phyloP scores from a whole-genome alignment of 1,140 invertebrate genomes.

The Acarapis woodi region DNA sequence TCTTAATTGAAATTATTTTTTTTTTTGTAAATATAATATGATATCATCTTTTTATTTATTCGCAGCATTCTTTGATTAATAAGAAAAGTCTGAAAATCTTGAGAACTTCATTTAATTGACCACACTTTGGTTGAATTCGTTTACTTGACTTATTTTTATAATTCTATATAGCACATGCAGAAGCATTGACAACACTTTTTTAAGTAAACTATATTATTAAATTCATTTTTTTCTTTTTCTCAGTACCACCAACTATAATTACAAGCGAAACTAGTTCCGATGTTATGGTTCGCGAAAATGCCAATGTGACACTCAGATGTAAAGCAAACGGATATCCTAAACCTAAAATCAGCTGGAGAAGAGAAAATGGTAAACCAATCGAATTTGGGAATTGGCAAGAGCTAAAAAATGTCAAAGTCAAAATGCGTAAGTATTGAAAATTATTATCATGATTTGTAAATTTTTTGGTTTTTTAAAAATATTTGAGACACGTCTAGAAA shows the following conservation, averaged over 20 bases:
- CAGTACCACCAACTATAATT: conserved; percentile 71
- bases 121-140: too few species aligned
- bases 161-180: too few species aligned
- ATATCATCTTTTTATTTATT: too few species aligned
- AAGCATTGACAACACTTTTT: neutral
- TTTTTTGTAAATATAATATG: too few species aligned
- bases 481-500: too few species aligned
- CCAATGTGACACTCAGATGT: conserved; percentile 57
- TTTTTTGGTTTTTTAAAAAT: too few species aligned
- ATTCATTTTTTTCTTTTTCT: too few species aligned
- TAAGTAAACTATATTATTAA: neutral
- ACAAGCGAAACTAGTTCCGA: conserved; percentile 49
- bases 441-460: too few species aligned
- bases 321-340: conserved; percentile 60
- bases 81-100: neutral
- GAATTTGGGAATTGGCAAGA: conserved; percentile 14
- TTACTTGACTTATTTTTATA: too few species aligned
- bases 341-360: conserved; percentile 59
- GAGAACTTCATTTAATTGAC: neutral
- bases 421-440: conserved; percentile 9
- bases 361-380: conserved; percentile 52
- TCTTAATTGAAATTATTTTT: too few species aligned
- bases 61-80: neutral
- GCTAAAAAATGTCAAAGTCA: conserved; percentile 9
- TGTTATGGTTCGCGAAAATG: conserved; percentile 57